Base-by-base conservation (phyloP, 2,888 invertebrate genomes). In the Stegophylla sp. region DNA sequence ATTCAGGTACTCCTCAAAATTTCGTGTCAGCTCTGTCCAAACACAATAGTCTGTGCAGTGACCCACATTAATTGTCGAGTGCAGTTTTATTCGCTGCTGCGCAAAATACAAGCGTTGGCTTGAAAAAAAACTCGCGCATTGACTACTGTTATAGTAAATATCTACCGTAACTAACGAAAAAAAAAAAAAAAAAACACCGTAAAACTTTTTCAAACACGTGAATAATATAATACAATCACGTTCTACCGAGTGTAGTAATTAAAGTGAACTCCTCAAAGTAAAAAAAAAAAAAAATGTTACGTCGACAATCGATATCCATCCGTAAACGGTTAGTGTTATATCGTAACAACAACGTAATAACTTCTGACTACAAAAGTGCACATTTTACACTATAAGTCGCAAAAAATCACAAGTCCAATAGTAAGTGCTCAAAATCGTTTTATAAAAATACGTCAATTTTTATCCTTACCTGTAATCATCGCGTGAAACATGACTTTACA, bases 11-110 rank as follows among this genome's bases (percentile, higher is more conserved):
- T 61, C 26, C 48, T 63, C 73, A 45, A 61, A 63, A 74, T 34
- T 59, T 53, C 26, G 71, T 56, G 61, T 61, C 45, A 20, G 73
- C 28, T 73, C 26, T 59, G 43, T 43, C 53, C 43, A 73, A 56
- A 73, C 59, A 72, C 59, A 72, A 72, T 72, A 59, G 43, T 45
- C 72, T 45, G n/a, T n/a, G 43, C 53, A 59, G 13, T 51, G 56
- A 73, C 59, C 72, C 59, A 73, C 59, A 73, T 72, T n/a, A n/a
- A n/a, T 59, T 59, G 59, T 59, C 72, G 17, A 73, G 59, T 59
- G 43, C 72, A 43, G n/a, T n/a, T n/a, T n/a, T n/a, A 59, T 73
- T 45, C 72, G 43, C 45, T 17, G 59, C 13, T 23, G 59, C 26
- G n/a, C 26, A 73, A 59, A 73, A 59, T 53, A n/a, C n/a, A n/a